These are phyloP conservation scores for Octonoba sinensis DNA, from an alignment of 2,888 invertebrate genomes.

Conservation along the genomic window DNA sequence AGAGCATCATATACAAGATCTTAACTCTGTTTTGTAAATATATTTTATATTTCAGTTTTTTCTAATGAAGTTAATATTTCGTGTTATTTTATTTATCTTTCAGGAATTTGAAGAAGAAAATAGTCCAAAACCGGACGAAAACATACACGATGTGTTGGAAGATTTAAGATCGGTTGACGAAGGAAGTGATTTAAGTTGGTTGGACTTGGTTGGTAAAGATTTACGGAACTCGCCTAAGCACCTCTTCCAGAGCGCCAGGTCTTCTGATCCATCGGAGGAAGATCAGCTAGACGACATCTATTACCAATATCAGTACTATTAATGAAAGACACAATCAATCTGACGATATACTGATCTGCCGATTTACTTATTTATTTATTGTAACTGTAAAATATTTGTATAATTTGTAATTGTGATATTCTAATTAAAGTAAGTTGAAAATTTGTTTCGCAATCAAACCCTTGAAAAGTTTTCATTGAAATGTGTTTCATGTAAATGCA, in stretches of 20 bases:
- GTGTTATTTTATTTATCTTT: background rate
- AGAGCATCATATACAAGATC: no score
- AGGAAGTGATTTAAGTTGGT: constrained; percentile 19
- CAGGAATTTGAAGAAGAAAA: constrained; percentile 52
- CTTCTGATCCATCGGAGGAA: background rate
- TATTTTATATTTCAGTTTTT: background rate
- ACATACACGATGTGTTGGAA: constrained; percentile 36
- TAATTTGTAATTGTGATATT: no score
- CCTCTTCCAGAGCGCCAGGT: background rate
- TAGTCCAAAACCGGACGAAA: constrained; percentile 8
- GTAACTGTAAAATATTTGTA: no score
- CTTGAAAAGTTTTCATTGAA: no score
- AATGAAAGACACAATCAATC: background rate
- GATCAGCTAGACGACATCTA: constrained; percentile 17
- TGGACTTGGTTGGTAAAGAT: constrained; percentile 34
- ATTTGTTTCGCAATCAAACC: no score
- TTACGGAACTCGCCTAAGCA: constrained; percentile 2
- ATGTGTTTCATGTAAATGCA: no score
- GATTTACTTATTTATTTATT: no score
- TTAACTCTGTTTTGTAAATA: no score
- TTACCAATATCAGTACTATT: constrained; percentile 22
- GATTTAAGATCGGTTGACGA: constrained; percentile 7
- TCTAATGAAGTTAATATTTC: background rate
- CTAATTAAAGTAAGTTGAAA: no score
- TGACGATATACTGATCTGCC: no score